These are phyloP conservation scores for Aviceda subcristata DNA, from an alignment of 2,113 vertebrate genomes.

Conservation along the genomic window DNA sequence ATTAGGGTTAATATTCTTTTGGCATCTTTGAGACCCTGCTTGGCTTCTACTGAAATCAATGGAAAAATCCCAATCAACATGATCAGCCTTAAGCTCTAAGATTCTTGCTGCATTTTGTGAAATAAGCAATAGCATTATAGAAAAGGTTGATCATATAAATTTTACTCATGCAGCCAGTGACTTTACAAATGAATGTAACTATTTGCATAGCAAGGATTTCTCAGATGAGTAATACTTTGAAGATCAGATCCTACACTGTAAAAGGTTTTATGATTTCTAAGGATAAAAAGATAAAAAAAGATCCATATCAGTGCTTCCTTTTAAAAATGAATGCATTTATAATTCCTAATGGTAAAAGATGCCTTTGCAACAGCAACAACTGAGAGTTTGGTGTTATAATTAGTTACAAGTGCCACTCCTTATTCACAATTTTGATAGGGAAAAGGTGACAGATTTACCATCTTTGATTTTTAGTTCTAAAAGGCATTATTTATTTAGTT, in stretches of 20 bases:
- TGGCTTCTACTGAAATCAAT: neutral
- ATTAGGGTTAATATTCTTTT: neutral
- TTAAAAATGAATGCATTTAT: neutral
- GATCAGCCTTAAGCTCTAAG: neutral
- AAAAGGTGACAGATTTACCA: neutral
- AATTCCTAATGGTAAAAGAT: neutral
- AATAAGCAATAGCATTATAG: neutral
- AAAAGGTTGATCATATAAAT: neutral
- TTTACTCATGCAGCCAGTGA: neutral
- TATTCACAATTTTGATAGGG: neutral
- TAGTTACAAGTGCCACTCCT: neutral
- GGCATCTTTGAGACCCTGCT: neutral
- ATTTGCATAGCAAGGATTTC: neutral
- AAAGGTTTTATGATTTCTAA: neutral
- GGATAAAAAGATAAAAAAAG: neutral
- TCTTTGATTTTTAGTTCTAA: neutral
- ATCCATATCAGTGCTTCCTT: neutral
- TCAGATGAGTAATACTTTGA: neutral
- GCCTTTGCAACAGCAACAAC: neutral
- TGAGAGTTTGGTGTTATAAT: neutral
- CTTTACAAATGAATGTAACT: neutral
- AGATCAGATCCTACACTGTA: neutral
- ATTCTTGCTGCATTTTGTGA: neutral
- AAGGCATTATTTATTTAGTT: neutral
- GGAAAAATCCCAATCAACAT: neutral